Evolutionary conservation across 2,888 invertebrate genomes (phyloP), one percentile per base, ranked within the genome.

Genomic region (Heliconius charithonia): DNA sequence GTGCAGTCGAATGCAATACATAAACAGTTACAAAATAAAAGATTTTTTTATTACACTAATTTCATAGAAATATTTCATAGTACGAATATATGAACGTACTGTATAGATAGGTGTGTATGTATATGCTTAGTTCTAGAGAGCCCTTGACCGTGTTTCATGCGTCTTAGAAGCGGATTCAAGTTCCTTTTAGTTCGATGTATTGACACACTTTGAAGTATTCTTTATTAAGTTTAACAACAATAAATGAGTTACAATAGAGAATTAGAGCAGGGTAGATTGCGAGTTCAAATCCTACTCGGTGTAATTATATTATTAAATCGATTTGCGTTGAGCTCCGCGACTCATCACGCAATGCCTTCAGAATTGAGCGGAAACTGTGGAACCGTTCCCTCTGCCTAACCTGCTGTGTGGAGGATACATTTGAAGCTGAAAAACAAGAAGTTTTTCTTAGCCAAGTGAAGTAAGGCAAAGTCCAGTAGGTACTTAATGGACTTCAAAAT

Each of bases 101-200:
- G 6, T 6, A 1, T 16, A 45, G 19, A 45, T 16, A 41, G 25
- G 10, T 27, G 13, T 27, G 56, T 56, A 56, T 41, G 41, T 69
- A 69, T 16, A 41, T 25, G 67, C 67, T 69, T 41, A 25, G 25
- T 69, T 69, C 41, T 41, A 41, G 41, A 69, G 67, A 69, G 67
- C 67, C 67, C 67, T 69, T 69, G 67, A 69, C 67, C 67, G 67
- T 69, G 67, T 69, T 69, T 69, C 67, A 25, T 41, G 41, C 7
- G 41, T 41, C 67, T 69, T 7, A 69, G 41, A 41, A 45, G 69
- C 45, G 69, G 69, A 45, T 69, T 69, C 69, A 45, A 41, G 69
- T 69, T 69, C 45, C 45, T 25, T 41, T 45, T 41, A 25, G 25
- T 69, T 69, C 41, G 19, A 41, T 3, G 19, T 69, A 45, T 41